Evolutionary conservation across 2,113 vertebrate species (phyloP).

Genomic region (Cochlearius cochlearius): DNA sequence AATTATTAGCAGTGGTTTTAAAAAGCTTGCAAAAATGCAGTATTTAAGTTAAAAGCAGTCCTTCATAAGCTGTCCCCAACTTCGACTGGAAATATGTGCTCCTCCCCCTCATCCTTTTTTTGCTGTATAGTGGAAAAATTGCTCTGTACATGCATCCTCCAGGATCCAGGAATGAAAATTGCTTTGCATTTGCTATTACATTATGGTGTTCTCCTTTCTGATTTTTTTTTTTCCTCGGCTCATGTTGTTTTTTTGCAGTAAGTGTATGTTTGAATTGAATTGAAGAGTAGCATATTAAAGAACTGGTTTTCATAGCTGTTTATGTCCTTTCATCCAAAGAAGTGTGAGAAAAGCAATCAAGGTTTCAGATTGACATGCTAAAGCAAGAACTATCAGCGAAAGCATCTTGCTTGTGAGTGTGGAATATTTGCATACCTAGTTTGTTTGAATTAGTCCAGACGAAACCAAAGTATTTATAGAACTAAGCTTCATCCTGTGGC

Average conservation of each 20-base stretch:
- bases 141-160: neutral
- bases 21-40: constrained; percentile 1
- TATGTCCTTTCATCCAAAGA: constrained; percentile 69
- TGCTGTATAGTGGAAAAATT: constrained; percentile 29
- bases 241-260: constrained; percentile 59
- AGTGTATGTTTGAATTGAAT: constrained; percentile 62
- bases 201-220: neutral
- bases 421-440: constrained; percentile 43
- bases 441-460: constrained; percentile 53
- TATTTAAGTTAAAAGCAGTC: neutral
- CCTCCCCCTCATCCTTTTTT: constrained; percentile 15
- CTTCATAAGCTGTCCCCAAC: neutral
- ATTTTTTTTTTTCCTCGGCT: neutral
- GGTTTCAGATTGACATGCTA: constrained; percentile 40
- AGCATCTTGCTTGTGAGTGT: neutral
- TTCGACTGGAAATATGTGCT: neutral
- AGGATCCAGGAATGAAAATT: constrained; percentile 53
- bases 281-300: constrained; percentile 44
- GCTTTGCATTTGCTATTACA: constrained; percentile 36
- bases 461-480: constrained; percentile 45
- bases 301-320: constrained; percentile 64
- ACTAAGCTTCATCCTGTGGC: neutral
- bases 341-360: constrained; percentile 66
- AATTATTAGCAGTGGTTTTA: neutral
- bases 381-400: constrained; percentile 47